Evolutionary conservation across 2,113 vertebrate genomes (phyloP), one percentile per base, ranked within the genome.

Genomic region (Origma solitaria): DNA sequence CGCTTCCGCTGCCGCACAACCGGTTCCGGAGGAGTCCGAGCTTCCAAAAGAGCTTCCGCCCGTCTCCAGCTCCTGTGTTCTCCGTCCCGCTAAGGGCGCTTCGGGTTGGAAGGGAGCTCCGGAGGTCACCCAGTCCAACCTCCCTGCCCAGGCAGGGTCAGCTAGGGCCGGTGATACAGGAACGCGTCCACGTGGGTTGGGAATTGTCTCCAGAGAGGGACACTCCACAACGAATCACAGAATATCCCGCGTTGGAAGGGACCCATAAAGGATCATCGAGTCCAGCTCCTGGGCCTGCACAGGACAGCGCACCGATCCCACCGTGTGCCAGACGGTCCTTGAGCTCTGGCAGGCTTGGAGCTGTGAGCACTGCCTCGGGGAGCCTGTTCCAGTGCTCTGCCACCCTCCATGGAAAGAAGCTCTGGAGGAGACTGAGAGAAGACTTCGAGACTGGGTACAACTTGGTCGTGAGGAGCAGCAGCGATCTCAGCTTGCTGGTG

Each of bases 1-100:
- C 58, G 2, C 1, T 89, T 89, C 87, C 87, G 78, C 68, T 73
- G 61, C 54, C 54, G 44, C 51, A 28, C n/a, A 30, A 30, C 40
- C 30, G 24, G 10, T 76, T 82, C 79, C 87, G 54, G n/a, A 17
- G 45, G 10, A 16, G 2, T 6, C 1, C 27, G 10, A 5, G 15
- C 0, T 11, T 7, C 2, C 19, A 0, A 2, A 20, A 8, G 0
- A 7, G 15, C 33, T 14, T 15, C 14, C 4, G 8, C 8, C 13
- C 3, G 3, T 13, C 13, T 4, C 0, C 8, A 7, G 0, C 2
- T 3, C 7, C 21, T 1, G 15, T 2, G 9, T 10, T 51, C 13
- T 7, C 11, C 9, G 25, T 16, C 38, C 7, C 33, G 0, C 38
- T 4, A 45, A 3, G n/a, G n/a, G n/a, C n/a, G n/a, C n/a, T 9